Percentiles rank a stretch among this genome's conserved stretches.
These are phyloP conservation scores for Onthophagus taurus DNA, from an alignment of 1,140 invertebrate species.

Conservation along the genomic window DNA sequence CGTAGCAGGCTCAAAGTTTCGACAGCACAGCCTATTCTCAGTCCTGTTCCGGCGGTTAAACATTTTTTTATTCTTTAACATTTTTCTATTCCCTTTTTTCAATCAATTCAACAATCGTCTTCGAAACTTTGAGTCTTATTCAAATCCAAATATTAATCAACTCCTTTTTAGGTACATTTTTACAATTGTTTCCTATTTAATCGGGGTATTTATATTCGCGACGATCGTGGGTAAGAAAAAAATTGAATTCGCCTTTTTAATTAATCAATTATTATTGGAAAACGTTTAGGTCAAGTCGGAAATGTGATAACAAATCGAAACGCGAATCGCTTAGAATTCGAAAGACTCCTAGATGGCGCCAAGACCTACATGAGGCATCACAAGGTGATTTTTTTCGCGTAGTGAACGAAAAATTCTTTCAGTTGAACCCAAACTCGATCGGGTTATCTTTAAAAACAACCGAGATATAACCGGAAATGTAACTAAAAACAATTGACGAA, in stretches of 20 bases:
- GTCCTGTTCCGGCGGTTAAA: slow-evolving; percentile 40
- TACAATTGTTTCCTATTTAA: slow-evolving; percentile 92
- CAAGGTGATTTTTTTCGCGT: slow-evolving; percentile 65
- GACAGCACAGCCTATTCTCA: slow-evolving; percentile 21
- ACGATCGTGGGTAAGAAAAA: slow-evolving; percentile 77
- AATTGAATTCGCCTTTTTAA: not conserved
- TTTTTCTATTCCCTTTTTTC: not conserved
- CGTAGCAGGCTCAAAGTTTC: slow-evolving; percentile 12
- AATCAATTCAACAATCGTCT: too few species aligned
- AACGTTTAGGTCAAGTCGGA: slow-evolving; percentile 84
- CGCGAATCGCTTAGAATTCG: slow-evolving; percentile 93
- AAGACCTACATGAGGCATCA: slow-evolving; percentile 96
- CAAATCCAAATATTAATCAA: too few species aligned
- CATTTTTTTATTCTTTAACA: slow-evolving; percentile 2
- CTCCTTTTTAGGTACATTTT: slow-evolving; percentile 81
- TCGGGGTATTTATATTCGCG: slow-evolving; percentile 97
- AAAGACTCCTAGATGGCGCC: slow-evolving; percentile 86
- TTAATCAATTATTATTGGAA: too few species aligned
- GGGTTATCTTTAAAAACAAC: too few species aligned
- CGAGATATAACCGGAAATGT: too few species aligned
- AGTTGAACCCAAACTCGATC: too few species aligned
- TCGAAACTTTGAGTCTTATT: too few species aligned
- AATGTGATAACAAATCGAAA: slow-evolving; percentile 96
- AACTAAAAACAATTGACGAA: too few species aligned
- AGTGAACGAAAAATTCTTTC: too few species aligned